phyloP scores from a whole-genome alignment of 2,888 invertebrate genomes.

The Drosophila fulvimacula region DNA sequence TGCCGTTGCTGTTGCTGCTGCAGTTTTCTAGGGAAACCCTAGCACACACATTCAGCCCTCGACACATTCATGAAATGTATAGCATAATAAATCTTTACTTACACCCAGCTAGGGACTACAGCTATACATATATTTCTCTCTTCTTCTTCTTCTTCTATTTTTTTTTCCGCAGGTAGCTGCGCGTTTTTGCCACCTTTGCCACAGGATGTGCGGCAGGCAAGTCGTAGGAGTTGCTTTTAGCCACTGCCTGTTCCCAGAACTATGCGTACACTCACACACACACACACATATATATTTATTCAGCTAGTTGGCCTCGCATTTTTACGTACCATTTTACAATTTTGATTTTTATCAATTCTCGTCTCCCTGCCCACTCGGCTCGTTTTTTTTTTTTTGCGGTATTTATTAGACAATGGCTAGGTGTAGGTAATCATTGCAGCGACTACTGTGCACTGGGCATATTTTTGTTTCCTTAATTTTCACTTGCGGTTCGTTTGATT shows the following conservation, averaged over 20 bases:
- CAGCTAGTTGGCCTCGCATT: conserved; percentile 56
- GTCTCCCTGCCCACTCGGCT: conserved; percentile 33
- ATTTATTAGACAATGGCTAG: conserved; percentile 66
- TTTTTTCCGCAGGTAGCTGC: conserved; percentile 69
- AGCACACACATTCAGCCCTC: conserved; percentile 39
- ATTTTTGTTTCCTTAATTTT: conserved; percentile 13
- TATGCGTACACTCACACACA: conserved; percentile 25
- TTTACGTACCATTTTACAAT: conserved; percentile 74
- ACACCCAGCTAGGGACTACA: conserved; percentile 59
- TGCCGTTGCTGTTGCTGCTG: conserved; percentile 32
- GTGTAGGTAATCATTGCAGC: conserved; percentile 65
- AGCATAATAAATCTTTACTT: conserved; percentile 79
- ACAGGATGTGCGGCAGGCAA: conserved; percentile 72
- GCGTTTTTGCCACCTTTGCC: conserved; percentile 79
- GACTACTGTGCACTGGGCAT: conserved; percentile 61
- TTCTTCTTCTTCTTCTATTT: conserved; percentile 29
- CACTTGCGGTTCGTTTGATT: conserved; percentile 68
- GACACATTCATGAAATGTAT: conserved; percentile 78
- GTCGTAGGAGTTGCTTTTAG: conserved; percentile 63
- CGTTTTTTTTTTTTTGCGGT: conserved; percentile 61
- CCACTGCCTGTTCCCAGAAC: conserved; percentile 55
- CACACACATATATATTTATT: background rate
- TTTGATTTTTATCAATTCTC: conserved; percentile 67
- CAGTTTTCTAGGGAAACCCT: conserved; percentile 79
- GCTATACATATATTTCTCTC: conserved; percentile 7